phyloP scores from a whole-genome alignment of 2,888 invertebrate species.

The Caenorhabditis doughertyi region DNA sequence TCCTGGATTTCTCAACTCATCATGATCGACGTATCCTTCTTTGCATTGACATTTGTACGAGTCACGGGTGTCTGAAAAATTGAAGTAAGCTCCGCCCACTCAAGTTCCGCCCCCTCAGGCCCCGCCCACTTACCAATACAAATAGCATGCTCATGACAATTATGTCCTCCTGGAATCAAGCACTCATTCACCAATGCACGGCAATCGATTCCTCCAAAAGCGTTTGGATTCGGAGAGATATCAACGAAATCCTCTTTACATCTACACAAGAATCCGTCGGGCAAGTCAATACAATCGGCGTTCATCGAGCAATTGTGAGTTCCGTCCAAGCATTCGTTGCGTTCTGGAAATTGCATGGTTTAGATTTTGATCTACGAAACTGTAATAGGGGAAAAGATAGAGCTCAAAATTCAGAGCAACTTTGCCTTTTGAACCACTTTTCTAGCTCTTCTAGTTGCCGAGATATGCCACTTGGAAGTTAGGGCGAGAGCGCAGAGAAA shows the following conservation, averaged over 20 bases:
- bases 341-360: constrained; percentile 87
- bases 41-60: constrained; percentile 81
- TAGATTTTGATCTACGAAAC: not conserved
- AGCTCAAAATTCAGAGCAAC: not conserved
- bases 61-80: constrained; percentile 74
- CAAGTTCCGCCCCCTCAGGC: not conserved
- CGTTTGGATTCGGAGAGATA: constrained; percentile 82
- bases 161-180: constrained; percentile 75
- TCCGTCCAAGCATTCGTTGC: constrained; percentile 90
- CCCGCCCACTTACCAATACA: constrained; percentile 72
- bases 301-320: constrained; percentile 92
- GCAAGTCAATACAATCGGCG: constrained; percentile 91
- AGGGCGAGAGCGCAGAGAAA: constrained; percentile 48
- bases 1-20: constrained; percentile 79
- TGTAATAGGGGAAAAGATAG: too few species aligned
- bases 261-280: constrained; percentile 91
- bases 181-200: constrained; percentile 81
- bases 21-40: constrained; percentile 79
- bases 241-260: constrained; percentile 79
- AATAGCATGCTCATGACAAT: constrained; percentile 80
- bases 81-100: not conserved
- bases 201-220: constrained; percentile 78
- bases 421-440: not conserved
- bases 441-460: not conserved
- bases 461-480: not conserved